These are phyloP conservation scores for Hirtodrosophila confusa DNA, from an alignment of 2,888 invertebrate genomes.

Conservation along the genomic window DNA sequence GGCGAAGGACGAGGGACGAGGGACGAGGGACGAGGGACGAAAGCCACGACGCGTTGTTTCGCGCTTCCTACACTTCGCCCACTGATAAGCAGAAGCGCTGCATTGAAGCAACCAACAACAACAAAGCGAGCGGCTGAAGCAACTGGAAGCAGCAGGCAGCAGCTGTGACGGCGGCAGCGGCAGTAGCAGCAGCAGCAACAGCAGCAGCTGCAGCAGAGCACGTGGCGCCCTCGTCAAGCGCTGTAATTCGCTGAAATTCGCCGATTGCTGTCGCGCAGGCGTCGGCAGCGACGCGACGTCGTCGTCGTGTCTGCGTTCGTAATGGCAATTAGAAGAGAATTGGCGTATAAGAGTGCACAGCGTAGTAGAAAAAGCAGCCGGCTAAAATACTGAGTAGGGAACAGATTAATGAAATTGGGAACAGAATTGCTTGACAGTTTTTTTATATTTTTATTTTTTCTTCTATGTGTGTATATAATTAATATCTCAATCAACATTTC, in stretches of 20 bases:
- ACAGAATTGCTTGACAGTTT: neutral
- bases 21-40: neutral
- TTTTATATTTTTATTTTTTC: too few relatives aligned
- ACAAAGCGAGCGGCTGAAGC: too few relatives aligned
- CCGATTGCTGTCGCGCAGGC: constrained; percentile 59
- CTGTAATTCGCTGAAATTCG: constrained; percentile 74
- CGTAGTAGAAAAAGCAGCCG: constrained; percentile 15
- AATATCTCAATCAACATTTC: too few relatives aligned
- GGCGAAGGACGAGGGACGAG: constrained; percentile 1
- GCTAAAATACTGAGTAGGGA: constrained; percentile 37
- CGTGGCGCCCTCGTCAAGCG: constrained; percentile 63
- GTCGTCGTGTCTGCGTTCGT: constrained; percentile 23
- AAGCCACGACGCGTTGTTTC: constrained; percentile 28
- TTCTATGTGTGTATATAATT: too few relatives aligned
- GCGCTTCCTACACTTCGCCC: constrained; percentile 42
- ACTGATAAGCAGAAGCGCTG: constrained; percentile 43
- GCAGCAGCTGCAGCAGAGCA: constrained; percentile 22
- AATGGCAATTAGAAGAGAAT: constrained; percentile 20
- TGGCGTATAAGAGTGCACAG: constrained; percentile 15
- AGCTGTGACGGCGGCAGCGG: constrained; percentile 10
- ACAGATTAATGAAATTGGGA: constrained; percentile 10
- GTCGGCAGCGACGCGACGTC: constrained; percentile 61
- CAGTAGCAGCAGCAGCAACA: constrained; percentile 11
- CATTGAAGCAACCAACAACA: constrained; percentile 11
- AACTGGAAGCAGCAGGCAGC: constrained; percentile 5